A percentile compares a stretch with the other conserved stretches of the same genome.
Conservation (phyloP, 1,140 invertebrate genomes). For the Dermatophagoides farinae region DNA sequence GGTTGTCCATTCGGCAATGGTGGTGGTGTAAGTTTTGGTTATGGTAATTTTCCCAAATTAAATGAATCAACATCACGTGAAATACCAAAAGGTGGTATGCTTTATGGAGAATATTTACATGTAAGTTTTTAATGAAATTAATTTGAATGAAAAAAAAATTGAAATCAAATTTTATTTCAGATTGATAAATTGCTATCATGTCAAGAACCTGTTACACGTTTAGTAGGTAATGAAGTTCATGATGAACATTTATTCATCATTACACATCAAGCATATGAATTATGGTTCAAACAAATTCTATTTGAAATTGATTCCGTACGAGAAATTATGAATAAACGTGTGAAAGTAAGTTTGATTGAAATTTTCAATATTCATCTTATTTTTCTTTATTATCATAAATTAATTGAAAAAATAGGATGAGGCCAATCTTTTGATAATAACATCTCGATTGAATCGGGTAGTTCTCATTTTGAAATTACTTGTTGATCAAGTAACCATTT, state of each 20-base stretch:
- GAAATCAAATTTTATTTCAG: slow-evolving; percentile 20
- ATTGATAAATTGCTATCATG: slow-evolving; percentile 69
- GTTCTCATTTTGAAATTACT: slow-evolving; percentile 84
- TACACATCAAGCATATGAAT: slow-evolving; percentile 94
- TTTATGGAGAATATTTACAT: slow-evolving; percentile 65
- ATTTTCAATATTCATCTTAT: background rate
- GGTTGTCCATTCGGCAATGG: background rate
- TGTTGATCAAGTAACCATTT: slow-evolving; percentile 85
- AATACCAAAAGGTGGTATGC: slow-evolving; percentile 33
- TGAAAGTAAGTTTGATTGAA: slow-evolving; percentile 23
- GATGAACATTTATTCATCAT: slow-evolving; percentile 96
- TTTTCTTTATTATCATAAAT: background rate
- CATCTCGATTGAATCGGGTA: slow-evolving; percentile 73
- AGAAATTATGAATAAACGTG: slow-evolving; percentile 47
- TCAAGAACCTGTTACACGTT: slow-evolving; percentile 56
- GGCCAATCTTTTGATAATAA: slow-evolving; percentile 70
- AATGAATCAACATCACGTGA: slow-evolving; percentile 2
- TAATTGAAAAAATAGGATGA: slow-evolving; percentile 39
- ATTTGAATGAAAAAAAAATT: background rate
- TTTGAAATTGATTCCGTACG: slow-evolving; percentile 86
- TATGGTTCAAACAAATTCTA: slow-evolving; percentile 99
- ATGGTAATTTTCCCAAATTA: background rate
- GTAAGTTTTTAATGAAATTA: too few relatives aligned
- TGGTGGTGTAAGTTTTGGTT: background rate
- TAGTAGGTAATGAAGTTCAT: slow-evolving; percentile 47